Evolutionary conservation across 2,113 vertebrate genomes (phyloP).

Genomic region (Parus major): DNA sequence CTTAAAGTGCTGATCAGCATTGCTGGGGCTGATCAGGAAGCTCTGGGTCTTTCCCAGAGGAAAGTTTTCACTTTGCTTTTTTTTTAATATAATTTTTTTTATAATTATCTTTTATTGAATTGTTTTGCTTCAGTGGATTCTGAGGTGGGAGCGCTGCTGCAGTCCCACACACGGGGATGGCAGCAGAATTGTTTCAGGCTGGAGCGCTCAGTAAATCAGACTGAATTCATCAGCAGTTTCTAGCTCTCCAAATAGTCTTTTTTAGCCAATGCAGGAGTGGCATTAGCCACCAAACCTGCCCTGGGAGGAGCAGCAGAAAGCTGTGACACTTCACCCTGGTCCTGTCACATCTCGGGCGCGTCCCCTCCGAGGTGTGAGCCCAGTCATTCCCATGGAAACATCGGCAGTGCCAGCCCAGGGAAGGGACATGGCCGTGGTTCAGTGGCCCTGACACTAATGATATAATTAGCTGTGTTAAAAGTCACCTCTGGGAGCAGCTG

Average conservation of each 20-base stretch:
- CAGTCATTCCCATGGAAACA: conserved; percentile 9
- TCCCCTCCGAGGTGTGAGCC: rapidly evolving
- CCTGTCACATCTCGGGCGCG: rapidly evolving
- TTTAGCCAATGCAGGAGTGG: background rate
- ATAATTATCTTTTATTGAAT: background rate
- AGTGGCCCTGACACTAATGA: conserved; percentile 52
- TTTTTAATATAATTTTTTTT: background rate
- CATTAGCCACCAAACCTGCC: background rate
- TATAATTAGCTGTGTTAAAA: conserved; percentile 61
- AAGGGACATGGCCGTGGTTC: background rate
- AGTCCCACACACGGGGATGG: rapidly evolving
- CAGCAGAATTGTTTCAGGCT: background rate
- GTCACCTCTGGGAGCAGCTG: conserved; percentile 40
- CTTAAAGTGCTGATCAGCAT: background rate
- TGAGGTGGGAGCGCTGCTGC: background rate
- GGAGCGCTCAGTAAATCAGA: rapidly evolving
- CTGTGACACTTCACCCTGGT: background rate
- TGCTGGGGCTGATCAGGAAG: rapidly evolving
- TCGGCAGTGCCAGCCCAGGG: background rate
- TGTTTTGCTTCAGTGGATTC: background rate
- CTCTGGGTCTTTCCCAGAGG: background rate
- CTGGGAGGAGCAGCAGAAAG: background rate
- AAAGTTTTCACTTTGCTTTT: background rate
- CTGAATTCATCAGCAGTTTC: background rate
- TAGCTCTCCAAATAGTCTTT: background rate